phyloP scores from a whole-genome alignment of 2,113 vertebrate genomes.

The Butastur rufipennis region DNA sequence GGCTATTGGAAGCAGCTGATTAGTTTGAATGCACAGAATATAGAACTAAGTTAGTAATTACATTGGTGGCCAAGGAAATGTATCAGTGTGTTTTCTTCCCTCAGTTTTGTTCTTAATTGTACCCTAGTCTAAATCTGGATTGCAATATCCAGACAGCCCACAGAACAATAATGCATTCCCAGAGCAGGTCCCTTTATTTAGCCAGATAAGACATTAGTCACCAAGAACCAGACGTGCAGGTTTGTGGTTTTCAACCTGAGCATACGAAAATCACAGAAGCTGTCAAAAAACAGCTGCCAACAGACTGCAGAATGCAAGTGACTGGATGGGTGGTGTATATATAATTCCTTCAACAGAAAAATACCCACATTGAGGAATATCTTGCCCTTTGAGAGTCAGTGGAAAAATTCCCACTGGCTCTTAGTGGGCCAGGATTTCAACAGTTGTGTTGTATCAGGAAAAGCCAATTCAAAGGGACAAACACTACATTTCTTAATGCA shows the following conservation, averaged over 20 bases:
- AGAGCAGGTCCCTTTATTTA: background rate
- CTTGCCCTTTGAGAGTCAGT: background rate
- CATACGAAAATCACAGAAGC: background rate
- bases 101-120: background rate
- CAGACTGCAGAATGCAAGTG: background rate
- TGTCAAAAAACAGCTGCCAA: background rate
- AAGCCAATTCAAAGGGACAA: background rate
- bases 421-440: background rate
- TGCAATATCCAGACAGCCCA: background rate
- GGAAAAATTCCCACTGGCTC: background rate
- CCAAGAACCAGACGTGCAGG: rapidly evolving
- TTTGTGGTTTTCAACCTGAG: background rate
- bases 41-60: background rate
- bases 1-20: background rate
- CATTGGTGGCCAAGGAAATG: background rate
- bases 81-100: background rate
- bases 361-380: background rate
- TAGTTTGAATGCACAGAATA: background rate
- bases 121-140: background rate
- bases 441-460: background rate
- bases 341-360: background rate
- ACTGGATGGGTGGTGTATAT: background rate
- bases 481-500: background rate
- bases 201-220: background rate
- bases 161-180: background rate